Base-by-base conservation (phyloP, 2,797 vertebrate species). In the Rhadinocentrus ornatus region DNA sequence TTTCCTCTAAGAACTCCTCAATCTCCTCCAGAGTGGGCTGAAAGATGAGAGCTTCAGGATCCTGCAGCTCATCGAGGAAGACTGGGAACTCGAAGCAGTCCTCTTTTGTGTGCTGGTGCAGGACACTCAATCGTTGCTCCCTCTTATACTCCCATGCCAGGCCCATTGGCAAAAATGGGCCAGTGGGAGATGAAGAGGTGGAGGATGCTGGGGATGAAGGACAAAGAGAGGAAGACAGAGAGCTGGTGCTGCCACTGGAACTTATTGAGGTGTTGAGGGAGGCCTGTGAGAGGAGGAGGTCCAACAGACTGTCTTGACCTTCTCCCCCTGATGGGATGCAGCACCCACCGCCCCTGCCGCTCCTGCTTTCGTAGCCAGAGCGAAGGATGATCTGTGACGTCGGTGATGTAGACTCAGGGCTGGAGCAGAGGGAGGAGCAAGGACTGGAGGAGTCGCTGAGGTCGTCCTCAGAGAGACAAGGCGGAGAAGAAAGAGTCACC, bases 21-120 rank as follows among this genome's bases (percentile, higher is more conserved):
- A 99, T 99, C 91, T 99, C 98, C 85, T 99, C 98, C 85, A 99
- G 91, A 0, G 98, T 99, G 53, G 98, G 98, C 89, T 98, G 97
- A 90, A 99, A 99, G 69, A 96, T 94, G 62, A 95, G 92, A 4
- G 93, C 90, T 0, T 91, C 81, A 8, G 92, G 92, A 71, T 97
- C 96, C 86, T 97, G 95, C 61, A 95, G 90, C 71, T 97, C 96
- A 59, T 93, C 90, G 16, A 92, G 73, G 58, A 92, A 94, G 31
- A 96, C 94, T 0, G 97, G 96, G 77, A 98, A 95, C 85, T 95
- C 95, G 3, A 96, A 95, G 79, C 92, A 93, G 32, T 97, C 96
- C 88, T 96, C 96, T 89, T 97, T 97, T 57, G 77, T 24, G 58
- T 90, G 89, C 58, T 92, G 89, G 55, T 88, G 88, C 10, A 85